These are phyloP conservation scores for Ridgeia piscesae DNA, from an alignment of 1,140 invertebrate genomes.

Conservation along the genomic window DNA sequence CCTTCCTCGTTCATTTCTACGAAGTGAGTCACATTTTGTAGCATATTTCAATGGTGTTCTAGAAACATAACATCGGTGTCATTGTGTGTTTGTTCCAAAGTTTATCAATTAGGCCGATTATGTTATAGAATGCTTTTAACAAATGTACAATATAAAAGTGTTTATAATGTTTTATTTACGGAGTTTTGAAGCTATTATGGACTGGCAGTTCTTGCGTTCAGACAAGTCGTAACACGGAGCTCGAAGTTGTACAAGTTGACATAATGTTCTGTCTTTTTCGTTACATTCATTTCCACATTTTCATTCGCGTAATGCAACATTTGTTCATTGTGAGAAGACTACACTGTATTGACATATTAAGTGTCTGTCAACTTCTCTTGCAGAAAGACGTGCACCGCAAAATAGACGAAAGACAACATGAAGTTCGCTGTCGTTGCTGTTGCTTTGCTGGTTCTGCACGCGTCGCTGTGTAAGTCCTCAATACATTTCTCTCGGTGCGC, in stretches of 20 bases:
- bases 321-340: neutral
- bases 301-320: neutral
- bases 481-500: neutral
- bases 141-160: too few relatives aligned
- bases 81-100: neutral
- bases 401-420: neutral
- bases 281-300: neutral
- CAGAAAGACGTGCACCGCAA: neutral
- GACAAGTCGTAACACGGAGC: neutral
- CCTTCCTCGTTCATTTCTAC: neutral
- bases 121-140: neutral
- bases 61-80: neutral
- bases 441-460: neutral
- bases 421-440: neutral
- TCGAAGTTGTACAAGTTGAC: neutral
- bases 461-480: neutral
- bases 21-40: neutral
- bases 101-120: neutral
- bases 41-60: neutral
- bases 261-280: neutral
- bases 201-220: neutral
- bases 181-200: too few relatives aligned
- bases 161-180: too few relatives aligned
- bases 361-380: neutral
- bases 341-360: neutral